Base-by-base conservation (phyloP, 1,140 invertebrate species). In the Drosophila littoralis region DNA sequence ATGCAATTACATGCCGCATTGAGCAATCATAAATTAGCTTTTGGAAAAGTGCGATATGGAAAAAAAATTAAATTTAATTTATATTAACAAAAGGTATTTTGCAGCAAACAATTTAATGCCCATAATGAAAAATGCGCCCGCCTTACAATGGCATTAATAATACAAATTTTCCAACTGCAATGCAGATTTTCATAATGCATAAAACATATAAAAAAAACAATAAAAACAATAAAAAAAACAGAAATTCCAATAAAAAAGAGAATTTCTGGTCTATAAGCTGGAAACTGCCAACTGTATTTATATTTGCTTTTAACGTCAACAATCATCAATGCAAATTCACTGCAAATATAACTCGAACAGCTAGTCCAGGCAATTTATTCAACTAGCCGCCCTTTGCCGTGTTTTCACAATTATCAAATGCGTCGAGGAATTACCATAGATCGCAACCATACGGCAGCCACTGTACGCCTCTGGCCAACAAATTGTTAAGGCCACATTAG, bases 1-100 rank as follows among this genome's bases (percentile, higher is more conserved):
- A 89, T 88, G 84, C 84, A 88, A 88, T 88, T 89, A 89, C 84
- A 88, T 89, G 84, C 84, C 57, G 84, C 84, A 89, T 89, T 88
- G 84, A 69, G 77, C 84, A 88, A 88, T 84, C 84, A 88, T 89
- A 88, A 88, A 88, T 88, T 88, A 89, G 84, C 84, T 81, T 84
- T 84, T 77, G 32, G 7, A 69, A 70, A 68, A 83, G 60, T 79
- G 57, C 64, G 38, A 67, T 70, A 75, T 60, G 12, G 38, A 22
- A 61, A 51, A 60, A 54, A 28, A 15, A 33, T 10, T 13, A 10
- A 61, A 40, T 6, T 63, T 83, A 84, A 88, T 88, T 88, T 89
- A 81, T 84, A 79, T 73, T 81, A 75, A 75, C 72, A 80, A 84
- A 88, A 81, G 79, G 84, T 78, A 80, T 79, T 78, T 75, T 55